Base-by-base conservation (phyloP, 2,113 vertebrate genomes). In the Columbina picui region DNA sequence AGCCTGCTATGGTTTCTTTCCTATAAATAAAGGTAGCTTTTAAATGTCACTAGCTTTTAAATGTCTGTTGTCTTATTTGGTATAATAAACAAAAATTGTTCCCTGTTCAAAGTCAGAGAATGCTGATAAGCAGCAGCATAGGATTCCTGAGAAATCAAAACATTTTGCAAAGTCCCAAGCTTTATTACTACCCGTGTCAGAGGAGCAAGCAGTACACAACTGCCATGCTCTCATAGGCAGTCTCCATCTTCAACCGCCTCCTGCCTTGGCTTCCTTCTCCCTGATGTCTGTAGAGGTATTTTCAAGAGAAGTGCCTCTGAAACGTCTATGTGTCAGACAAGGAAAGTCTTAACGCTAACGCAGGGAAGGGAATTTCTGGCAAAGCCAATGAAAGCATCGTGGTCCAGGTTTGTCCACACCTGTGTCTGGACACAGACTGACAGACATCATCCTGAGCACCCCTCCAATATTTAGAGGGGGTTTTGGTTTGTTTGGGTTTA, bases 11-110 rank as follows among this genome's bases (percentile, higher is more conserved):
- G 23, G 23, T 67, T 57, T 68, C 30, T 79, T 73, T 23, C 32
- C 52, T 2, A 0, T 43, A 45, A 38, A 0, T 50, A 30, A 45
- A 1, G 11, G 56, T 38, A 26, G 11, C n/a, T n/a, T 36, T 43
- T n/a, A n/a, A n/a, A n/a, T n/a, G 8, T 45, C 59, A 14, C 47
- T 45, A 19, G 8, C 27, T 82, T 81, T 60, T 30, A 43, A 70
- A 39, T 21, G 29, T 30, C 43, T 74, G 27, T 26, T 10, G 2
- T 59, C 45, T 55, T 25, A 14, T 60, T 52, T 3, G 19, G n/a
- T 14, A n/a, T 32, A 14, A 57, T 29, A 34, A 82, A 32, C 17
- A 52, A 27, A 13, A 38, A 36, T 14, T 18, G 41, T 20, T 71
- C 45, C 43, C 34, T 29, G 18, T 26, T 26, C 30, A 7, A 47